Conservation (phyloP, 1,140 invertebrate species). For the Drosophila navojoa region DNA sequence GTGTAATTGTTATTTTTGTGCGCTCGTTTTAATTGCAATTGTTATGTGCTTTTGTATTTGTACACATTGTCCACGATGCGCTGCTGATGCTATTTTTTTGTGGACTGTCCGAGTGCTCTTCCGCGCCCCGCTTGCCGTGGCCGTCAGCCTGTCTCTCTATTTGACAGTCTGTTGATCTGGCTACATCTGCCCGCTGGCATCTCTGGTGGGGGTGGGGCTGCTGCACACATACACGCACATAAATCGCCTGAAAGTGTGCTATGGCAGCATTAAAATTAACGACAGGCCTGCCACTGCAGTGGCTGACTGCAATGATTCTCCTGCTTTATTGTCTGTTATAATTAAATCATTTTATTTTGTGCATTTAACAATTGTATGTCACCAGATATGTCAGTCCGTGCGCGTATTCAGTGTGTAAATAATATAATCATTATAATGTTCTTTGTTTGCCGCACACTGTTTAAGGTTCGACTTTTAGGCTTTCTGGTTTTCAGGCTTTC, state of each 20-base stretch:
- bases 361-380: conserved; percentile 70
- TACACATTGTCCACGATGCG: conserved; percentile 42
- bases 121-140: neutral
- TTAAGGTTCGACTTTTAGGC: conserved; percentile 66
- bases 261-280: conserved; percentile 45
- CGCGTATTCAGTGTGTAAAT: conserved; percentile 24
- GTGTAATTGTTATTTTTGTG: conserved; percentile 59
- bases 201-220: conserved; percentile 58
- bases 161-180: conserved; percentile 28
- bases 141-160: conserved; percentile 4
- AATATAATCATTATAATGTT: conserved; percentile 36
- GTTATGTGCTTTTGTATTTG: conserved; percentile 47
- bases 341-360: conserved; percentile 81
- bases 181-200: conserved; percentile 17
- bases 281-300: conserved; percentile 29
- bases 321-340: conserved; percentile 80
- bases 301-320: conserved; percentile 71
- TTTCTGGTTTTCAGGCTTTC: conserved; percentile 55
- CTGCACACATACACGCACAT: conserved; percentile 12
- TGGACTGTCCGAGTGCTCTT: neutral
- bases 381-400: conserved; percentile 24
- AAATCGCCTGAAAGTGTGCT: conserved; percentile 44
- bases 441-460: conserved; percentile 25
- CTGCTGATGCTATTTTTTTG: conserved; percentile 19
- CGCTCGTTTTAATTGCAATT: conserved; percentile 76